Conservation (phyloP, 2,888 invertebrate species). For the Heliconius charithonia region DNA sequence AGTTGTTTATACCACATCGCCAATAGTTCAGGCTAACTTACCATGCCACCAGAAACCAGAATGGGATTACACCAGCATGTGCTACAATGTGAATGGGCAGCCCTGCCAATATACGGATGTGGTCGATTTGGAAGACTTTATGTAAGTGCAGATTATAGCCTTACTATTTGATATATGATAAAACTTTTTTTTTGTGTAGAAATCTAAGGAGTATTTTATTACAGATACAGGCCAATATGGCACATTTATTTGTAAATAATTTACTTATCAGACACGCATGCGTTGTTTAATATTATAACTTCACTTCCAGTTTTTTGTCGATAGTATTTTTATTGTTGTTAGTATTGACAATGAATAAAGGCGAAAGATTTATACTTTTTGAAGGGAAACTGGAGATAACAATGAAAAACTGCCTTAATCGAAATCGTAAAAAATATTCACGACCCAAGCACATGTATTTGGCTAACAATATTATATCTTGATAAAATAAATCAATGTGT, state of each 20-base stretch:
- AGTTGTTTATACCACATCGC: constrained; percentile 46
- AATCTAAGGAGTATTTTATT: neutral
- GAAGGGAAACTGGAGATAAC: neutral
- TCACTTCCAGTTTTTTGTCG: neutral
- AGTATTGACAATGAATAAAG: too few relatives aligned
- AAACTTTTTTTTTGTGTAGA: neutral
- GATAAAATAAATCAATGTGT: constrained; percentile 15
- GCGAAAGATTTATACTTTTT: too few relatives aligned
- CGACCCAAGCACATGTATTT: constrained; percentile 10
- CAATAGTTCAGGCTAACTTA: constrained; percentile 58
- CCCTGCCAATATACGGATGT: constrained; percentile 87
- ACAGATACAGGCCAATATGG: neutral
- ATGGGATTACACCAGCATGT: constrained; percentile 86
- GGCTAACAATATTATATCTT: neutral
- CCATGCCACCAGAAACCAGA: constrained; percentile 80
- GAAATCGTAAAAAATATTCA: neutral
- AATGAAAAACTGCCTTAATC: neutral
- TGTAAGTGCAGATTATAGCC: constrained; percentile 82
- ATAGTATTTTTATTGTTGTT: neutral
- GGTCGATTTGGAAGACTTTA: constrained; percentile 89
- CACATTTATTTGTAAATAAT: neutral
- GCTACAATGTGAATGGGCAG: constrained; percentile 86
- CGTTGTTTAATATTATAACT: neutral
- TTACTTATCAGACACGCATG: neutral
- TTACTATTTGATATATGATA: neutral